These are phyloP conservation scores for Melanargia galathea DNA, from an alignment of 2,888 invertebrate species.

Conservation along the genomic window DNA sequence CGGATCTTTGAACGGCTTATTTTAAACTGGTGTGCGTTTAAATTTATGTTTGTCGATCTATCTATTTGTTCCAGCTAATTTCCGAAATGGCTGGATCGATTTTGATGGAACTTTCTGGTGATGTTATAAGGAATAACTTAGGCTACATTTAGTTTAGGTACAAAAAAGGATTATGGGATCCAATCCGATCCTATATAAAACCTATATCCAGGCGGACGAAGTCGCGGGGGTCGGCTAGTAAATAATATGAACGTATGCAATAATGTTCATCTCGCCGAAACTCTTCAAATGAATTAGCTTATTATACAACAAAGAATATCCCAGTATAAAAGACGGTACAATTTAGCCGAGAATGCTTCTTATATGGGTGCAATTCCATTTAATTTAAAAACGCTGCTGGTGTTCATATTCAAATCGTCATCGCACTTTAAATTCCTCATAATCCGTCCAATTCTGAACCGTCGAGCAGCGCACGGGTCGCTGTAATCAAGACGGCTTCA, in stretches of 20 bases:
- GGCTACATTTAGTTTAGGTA: too few relatives aligned
- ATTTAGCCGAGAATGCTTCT: conserved; percentile 40
- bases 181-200: too few relatives aligned
- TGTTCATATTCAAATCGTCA: conserved; percentile 80
- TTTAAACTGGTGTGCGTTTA: too few relatives aligned
- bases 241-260: conserved; percentile 13
- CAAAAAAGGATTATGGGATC: too few relatives aligned
- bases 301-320: conserved; percentile 11
- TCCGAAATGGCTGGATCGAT: too few relatives aligned
- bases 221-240: too few relatives aligned
- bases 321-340: conserved; percentile 33
- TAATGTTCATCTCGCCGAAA: conserved; percentile 5
- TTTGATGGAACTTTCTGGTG: too few relatives aligned
- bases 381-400: conserved; percentile 69
- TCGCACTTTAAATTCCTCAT: conserved; percentile 80
- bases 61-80: too few relatives aligned
- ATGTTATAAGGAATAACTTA: too few relatives aligned
- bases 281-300: conserved; percentile 16
- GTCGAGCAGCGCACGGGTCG: conserved; percentile 68
- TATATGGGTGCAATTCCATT: conserved; percentile 55
- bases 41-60: too few relatives aligned
- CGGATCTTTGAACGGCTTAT: too few relatives aligned
- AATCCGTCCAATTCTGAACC: conserved; percentile 80
- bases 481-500: conserved; percentile 78
- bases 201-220: too few relatives aligned